Evolutionary conservation across 2,113 vertebrate species (phyloP), one percentile per base, ranked within the genome.

Genomic region (Percopsis transmontana): DNA sequence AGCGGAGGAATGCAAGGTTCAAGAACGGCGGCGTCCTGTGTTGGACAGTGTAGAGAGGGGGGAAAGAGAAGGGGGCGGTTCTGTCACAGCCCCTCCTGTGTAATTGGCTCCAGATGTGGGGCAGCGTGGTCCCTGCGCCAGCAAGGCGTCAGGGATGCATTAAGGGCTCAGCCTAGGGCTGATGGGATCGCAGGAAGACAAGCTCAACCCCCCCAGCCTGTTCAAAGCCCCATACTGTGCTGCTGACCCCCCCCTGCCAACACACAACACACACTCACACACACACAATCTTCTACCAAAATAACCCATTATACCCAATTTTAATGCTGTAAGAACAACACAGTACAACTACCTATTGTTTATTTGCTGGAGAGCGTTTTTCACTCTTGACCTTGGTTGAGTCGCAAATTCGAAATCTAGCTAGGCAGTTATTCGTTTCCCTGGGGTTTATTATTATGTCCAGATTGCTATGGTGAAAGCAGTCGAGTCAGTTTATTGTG

Each of bases 31-130:
- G 55, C 11, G 38, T 62, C 72, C 57, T 24, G 21, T 48, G 58
- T 74, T 45, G 55, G 55, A 45, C 51, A 13, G 20, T 13, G 8
- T 14, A 53, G 51, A 13, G 19, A 51, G n/a, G 7, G 18, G 11
- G 50, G 50, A 42, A 42, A n/a, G 18, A 51, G 19, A 19, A 18
- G 41, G 23, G 38, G 70, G 68, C 70, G 60, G 55, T 50, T 84
- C 60, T 91, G 84, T 87, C 88, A 85, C 84, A 85, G 88, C 82
- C 83, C 83, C 80, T 89, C 73, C 83, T 67, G 74, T 62, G 82
- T 92, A 91, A 92, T 91, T 83, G 79, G 72, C 82, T 90, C 90
- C 91, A 92, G 89, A 92, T 92, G 90, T 87, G 87, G 60, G 81
- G 84, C 78, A 85, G 77, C 61, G n/a, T 83, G 87, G 87, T 81